Conservation (phyloP, 2,797 vertebrate genomes). For the Sebastes glaucus region DNA sequence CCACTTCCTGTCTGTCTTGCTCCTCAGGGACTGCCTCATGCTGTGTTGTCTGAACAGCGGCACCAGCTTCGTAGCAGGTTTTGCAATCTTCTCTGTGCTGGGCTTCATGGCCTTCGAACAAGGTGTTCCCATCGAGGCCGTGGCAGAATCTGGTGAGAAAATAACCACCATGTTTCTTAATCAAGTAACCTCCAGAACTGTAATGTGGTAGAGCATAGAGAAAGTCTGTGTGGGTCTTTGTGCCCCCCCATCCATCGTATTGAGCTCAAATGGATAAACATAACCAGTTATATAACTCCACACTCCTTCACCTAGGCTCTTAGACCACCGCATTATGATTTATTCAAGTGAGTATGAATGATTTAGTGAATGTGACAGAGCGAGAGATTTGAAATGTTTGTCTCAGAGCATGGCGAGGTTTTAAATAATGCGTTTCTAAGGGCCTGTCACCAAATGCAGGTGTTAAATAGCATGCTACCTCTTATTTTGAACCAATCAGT, state of each 20-base stretch:
- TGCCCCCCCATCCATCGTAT: background rate
- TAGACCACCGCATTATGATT: conserved; percentile 60
- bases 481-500: conserved; percentile 9
- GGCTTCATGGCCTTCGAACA: conserved; percentile 99
- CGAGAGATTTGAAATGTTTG: conserved; percentile 53
- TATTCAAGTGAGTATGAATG: conserved; percentile 76
- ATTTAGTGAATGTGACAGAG: conserved; percentile 66
- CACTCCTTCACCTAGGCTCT: conserved; percentile 51
- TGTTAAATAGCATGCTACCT: conserved; percentile 3
- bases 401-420: conserved; percentile 20
- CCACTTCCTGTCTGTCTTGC: conserved; percentile 10
- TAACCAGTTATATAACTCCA: conserved; percentile 51
- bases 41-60: conserved; percentile 98
- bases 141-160: conserved; percentile 95
- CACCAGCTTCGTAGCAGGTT: conserved; percentile 97
- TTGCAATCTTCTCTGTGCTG: conserved; percentile 98
- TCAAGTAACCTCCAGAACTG: background rate
- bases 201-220: background rate
- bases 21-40: conserved; percentile 94
- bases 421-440: conserved; percentile 28
- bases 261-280: conserved; percentile 35
- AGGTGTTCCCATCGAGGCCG: conserved; percentile 95
- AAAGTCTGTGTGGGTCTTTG: background rate
- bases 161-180: background rate
- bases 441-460: background rate